phyloP scores from a whole-genome alignment of 2,888 invertebrate genomes.

The Smittia sp. region DNA sequence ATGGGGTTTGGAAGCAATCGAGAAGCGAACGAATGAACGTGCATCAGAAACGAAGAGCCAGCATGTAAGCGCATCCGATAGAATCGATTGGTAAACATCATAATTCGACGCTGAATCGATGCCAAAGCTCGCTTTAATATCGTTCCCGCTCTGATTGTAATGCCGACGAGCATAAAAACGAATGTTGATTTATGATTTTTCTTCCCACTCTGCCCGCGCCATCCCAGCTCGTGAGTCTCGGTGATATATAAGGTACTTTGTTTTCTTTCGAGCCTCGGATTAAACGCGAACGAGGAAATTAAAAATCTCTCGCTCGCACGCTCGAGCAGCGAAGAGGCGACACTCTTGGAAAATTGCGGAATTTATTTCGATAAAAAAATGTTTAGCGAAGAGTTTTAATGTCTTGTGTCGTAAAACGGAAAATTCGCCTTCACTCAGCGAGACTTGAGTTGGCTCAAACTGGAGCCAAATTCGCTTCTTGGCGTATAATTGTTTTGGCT shows the following conservation, averaged over 20 bases:
- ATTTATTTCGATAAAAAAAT: constrained; percentile 7
- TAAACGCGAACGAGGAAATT: not conserved
- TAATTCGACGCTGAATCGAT: constrained; percentile 2
- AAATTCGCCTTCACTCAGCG: not conserved
- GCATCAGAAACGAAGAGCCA: no score
- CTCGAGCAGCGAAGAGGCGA: constrained; percentile 8
- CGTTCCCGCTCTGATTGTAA: constrained; percentile 8
- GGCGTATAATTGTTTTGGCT: constrained; percentile 33
- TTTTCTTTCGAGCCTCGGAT: not conserved
- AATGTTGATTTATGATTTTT: constrained; percentile 29
- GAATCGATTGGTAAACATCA: constrained; percentile 33
- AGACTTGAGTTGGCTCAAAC: not conserved
- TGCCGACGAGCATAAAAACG: not conserved
- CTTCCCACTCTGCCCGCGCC: not conserved
- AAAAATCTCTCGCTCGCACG: constrained; percentile 1
- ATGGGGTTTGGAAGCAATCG: no score
- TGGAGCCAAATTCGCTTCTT: constrained; percentile 2
- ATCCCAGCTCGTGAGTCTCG: no score
- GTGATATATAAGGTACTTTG: not conserved
- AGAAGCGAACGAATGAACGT: no score
- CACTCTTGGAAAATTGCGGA: not conserved
- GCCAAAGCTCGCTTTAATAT: not conserved
- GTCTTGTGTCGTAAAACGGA: constrained; percentile 22
- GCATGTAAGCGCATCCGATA: not conserved
- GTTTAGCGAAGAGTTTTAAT: constrained; percentile 34